phyloP scores from a whole-genome alignment of 2,797 vertebrate species.

The Microtus agrestis region DNA sequence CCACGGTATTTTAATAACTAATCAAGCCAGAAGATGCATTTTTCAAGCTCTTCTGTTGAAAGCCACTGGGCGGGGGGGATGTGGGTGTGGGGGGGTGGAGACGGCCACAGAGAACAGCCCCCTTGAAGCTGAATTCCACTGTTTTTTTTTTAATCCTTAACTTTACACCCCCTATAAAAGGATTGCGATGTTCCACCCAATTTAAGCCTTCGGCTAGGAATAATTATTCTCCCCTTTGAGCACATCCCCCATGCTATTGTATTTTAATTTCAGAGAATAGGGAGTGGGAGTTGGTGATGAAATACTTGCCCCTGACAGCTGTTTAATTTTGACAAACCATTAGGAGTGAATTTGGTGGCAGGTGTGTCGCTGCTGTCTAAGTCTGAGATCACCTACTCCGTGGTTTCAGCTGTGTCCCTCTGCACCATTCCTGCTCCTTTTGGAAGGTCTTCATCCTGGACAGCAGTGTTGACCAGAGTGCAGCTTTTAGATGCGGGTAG shows the following conservation, averaged over 20 bases:
- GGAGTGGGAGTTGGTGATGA: neutral
- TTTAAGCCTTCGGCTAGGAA: neutral
- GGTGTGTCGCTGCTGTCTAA: neutral
- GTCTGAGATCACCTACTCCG: neutral
- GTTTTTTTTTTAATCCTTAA: neutral
- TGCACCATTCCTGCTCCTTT: too few relatives aligned
- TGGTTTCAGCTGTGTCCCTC: rapidly evolving
- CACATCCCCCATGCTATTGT: neutral
- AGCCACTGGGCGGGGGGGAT: neutral
- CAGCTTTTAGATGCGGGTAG: neutral
- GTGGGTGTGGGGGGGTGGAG: neutral
- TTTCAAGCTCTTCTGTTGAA: constrained; percentile 11
- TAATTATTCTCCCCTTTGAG: neutral
- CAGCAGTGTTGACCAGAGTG: rapidly evolving
- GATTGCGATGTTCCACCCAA: neutral
- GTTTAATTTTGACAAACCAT: neutral
- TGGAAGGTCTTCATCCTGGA: rapidly evolving
- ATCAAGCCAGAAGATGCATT: neutral
- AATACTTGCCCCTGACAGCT: neutral
- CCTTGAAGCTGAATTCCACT: neutral
- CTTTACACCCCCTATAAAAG: neutral
- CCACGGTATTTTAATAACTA: neutral
- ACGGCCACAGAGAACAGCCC: neutral
- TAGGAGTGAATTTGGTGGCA: too few relatives aligned
- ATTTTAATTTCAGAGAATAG: neutral